These are phyloP conservation scores for Sebastes matsubarae DNA, from an alignment of 2,797 vertebrate genomes.

Conservation along the genomic window DNA sequence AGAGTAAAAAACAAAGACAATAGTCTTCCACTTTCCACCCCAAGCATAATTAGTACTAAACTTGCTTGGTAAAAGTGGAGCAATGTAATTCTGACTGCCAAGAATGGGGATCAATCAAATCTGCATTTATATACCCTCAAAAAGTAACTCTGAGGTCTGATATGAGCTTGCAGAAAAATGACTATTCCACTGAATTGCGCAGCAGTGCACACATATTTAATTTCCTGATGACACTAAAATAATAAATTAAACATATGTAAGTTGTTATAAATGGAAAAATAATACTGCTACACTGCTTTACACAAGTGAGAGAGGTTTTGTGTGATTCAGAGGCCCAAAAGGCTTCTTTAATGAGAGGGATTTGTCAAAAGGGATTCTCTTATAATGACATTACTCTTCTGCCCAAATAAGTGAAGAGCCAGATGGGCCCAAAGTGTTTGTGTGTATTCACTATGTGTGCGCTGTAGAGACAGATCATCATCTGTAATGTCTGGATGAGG, in stretches of 20 bases:
- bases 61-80: neutral
- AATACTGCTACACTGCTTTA: neutral
- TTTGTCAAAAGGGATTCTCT: constrained; percentile 25
- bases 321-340: constrained; percentile 4
- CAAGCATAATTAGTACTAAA: neutral
- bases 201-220: neutral
- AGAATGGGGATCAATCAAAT: neutral
- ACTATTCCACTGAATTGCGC: neutral
- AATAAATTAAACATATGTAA: constrained; percentile 5
- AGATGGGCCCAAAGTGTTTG: constrained; percentile 38
- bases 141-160: neutral
- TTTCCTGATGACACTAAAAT: neutral
- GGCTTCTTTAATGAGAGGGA: constrained; percentile 7
- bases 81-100: neutral
- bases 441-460: constrained; percentile 4
- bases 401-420: constrained; percentile 12
- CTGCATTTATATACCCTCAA: neutral
- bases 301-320: constrained; percentile 5
- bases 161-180: neutral
- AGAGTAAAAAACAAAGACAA: neutral
- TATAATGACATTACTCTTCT: constrained; percentile 23
- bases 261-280: neutral
- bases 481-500: constrained; percentile 13
- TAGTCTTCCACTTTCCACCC: neutral
- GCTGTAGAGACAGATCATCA: neutral